Percentiles rank a stretch among this genome's conserved stretches.
Conservation (phyloP, 2,797 vertebrate species). For the Hybognathus amarus region DNA sequence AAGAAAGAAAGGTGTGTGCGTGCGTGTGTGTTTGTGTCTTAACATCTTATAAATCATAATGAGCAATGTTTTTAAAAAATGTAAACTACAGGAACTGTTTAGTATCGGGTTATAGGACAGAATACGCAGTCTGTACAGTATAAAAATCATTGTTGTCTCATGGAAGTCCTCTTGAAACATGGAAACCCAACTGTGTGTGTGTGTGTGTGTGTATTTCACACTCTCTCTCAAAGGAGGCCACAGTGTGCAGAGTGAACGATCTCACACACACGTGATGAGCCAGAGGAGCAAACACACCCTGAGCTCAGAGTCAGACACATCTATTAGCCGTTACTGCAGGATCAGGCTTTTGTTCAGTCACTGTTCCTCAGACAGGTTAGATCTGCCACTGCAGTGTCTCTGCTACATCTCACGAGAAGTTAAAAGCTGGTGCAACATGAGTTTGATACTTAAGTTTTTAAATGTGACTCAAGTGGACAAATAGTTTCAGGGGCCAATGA, state of each 20-base stretch:
- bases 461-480: not conserved
- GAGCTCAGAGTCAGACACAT: constrained; percentile 4
- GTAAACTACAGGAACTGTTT: too few species aligned
- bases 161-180: not conserved
- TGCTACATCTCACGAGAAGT: too few species aligned
- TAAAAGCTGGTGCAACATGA: not conserved
- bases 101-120: too few species aligned
- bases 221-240: constrained; percentile 40
- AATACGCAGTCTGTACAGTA: too few species aligned
- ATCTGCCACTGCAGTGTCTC: too few species aligned
- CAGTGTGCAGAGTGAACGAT: constrained; percentile 26
- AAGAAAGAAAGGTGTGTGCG: too few species aligned
- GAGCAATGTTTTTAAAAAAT: too few species aligned
- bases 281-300: constrained; percentile 1
- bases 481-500: not conserved
- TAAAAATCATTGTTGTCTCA: too few species aligned
- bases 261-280: constrained; percentile 20
- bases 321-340: not conserved
- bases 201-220: constrained; percentile 10
- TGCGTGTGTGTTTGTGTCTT: too few species aligned
- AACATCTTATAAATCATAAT: too few species aligned
- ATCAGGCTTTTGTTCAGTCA: not conserved
- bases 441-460: not conserved
- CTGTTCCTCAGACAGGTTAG: too few species aligned
- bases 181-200: not conserved